phyloP scores from a whole-genome alignment of 2,888 invertebrate genomes.

The Galeopsomyia nigrocyanea region DNA sequence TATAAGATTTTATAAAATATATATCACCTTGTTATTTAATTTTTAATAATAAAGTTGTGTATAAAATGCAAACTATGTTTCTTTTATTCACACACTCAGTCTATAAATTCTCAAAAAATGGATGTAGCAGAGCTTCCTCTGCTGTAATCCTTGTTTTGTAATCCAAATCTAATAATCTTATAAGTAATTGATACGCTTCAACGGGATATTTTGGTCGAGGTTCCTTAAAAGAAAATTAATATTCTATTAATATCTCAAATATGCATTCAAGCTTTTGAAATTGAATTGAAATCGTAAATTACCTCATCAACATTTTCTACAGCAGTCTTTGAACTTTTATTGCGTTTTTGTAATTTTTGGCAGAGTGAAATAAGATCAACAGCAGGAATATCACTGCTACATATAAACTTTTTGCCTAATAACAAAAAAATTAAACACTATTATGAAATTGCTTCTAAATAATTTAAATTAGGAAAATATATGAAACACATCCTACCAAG shows the following conservation, averaged over 20 bases:
- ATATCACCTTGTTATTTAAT: constrained; percentile 44
- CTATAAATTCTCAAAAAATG: constrained; percentile 73
- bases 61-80: constrained; percentile 23
- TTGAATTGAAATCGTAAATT: constrained; percentile 51
- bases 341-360: constrained; percentile 62
- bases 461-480: constrained; percentile 23
- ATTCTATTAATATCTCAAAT: neutral
- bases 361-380: constrained; percentile 67
- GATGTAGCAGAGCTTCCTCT: constrained; percentile 80
- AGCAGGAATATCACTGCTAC: constrained; percentile 70
- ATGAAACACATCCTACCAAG: constrained; percentile 73
- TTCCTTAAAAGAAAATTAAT: constrained; percentile 55
- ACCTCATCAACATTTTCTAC: constrained; percentile 54
- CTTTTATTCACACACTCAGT: constrained; percentile 27
- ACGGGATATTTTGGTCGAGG: constrained; percentile 72
- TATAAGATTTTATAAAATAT: constrained; percentile 46
- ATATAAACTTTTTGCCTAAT: constrained; percentile 71
- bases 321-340: constrained; percentile 46
- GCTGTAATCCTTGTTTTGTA: constrained; percentile 83
- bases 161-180: constrained; percentile 82
- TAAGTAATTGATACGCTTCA: constrained; percentile 81
- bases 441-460: neutral
- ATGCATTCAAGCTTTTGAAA: constrained; percentile 45
- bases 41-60: constrained; percentile 43
- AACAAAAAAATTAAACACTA: constrained; percentile 36